Evolutionary conservation across 2,113 vertebrate species (phyloP).

Genomic region (Tilapia sparmanii): DNA sequence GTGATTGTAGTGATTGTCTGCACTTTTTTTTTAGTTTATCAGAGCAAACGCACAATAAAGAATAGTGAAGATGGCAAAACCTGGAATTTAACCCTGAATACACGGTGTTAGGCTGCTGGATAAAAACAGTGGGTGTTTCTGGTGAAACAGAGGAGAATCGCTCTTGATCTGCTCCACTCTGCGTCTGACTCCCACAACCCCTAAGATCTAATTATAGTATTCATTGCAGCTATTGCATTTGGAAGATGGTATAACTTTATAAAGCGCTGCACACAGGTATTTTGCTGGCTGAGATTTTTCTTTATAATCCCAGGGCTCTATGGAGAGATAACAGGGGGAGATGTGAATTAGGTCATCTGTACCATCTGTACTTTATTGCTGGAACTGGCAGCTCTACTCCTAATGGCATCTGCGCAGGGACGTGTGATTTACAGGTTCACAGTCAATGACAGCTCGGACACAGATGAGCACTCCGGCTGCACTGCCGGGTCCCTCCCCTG

Average conservation of each 20-base stretch:
- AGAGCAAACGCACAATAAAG: background rate
- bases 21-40: background rate
- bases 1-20: background rate
- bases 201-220: constrained; percentile 13
- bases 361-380: constrained; percentile 34
- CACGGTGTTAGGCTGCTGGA: background rate
- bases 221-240: constrained; percentile 14
- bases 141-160: background rate
- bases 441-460: constrained; percentile 45
- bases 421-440: constrained; percentile 39
- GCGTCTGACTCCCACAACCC: background rate
- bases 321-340: background rate
- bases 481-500: background rate
- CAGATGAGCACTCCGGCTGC: background rate
- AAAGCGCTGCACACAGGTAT: constrained; percentile 3
- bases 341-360: constrained; percentile 19
- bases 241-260: constrained; percentile 6
- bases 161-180: background rate
- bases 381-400: background rate
- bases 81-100: background rate
- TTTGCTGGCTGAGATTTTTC: background rate
- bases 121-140: background rate
- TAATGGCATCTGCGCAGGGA: constrained; percentile 30
- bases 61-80: background rate
- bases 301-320: background rate